Conservation (phyloP, 2,113 vertebrate genomes). For the Lepus timidus region DNA sequence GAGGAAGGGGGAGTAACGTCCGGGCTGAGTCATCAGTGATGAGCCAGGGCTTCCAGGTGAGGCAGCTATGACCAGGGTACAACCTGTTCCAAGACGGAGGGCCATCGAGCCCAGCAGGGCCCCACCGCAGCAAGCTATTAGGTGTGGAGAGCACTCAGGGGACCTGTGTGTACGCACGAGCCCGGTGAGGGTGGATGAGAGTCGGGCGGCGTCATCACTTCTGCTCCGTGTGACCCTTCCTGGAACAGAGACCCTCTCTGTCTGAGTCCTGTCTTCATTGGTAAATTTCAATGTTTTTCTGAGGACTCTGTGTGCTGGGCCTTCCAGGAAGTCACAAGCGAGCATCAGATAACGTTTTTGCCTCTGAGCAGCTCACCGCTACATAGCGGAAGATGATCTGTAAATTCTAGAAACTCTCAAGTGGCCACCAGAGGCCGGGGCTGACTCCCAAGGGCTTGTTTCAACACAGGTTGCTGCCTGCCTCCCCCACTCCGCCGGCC, state of each 20-base stretch:
- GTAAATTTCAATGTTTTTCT: neutral
- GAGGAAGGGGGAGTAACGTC: neutral
- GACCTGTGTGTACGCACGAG: neutral
- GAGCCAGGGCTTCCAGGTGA: conserved; percentile 68
- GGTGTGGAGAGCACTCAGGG: neutral
- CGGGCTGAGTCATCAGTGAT: conserved; percentile 65
- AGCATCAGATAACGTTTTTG: neutral
- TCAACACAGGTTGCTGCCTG: neutral
- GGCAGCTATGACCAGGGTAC: conserved; percentile 36
- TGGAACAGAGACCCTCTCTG: neutral
- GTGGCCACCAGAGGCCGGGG: neutral
- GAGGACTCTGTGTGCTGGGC: neutral
- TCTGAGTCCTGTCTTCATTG: neutral
- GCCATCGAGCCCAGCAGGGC: neutral
- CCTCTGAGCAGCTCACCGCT: neutral
- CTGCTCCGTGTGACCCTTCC: neutral
- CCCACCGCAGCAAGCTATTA: neutral
- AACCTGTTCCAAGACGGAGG: conserved; percentile 45
- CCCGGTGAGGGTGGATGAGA: neutral
- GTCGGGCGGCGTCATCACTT: neutral
- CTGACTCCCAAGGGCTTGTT: neutral
- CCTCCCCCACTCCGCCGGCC: neutral
- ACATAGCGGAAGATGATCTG: neutral
- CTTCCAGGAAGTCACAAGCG: neutral
- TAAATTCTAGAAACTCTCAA: conserved; percentile 32